Evolutionary conservation across 2,113 vertebrate species (phyloP).

Genomic region (Oreocharis arfaki): DNA sequence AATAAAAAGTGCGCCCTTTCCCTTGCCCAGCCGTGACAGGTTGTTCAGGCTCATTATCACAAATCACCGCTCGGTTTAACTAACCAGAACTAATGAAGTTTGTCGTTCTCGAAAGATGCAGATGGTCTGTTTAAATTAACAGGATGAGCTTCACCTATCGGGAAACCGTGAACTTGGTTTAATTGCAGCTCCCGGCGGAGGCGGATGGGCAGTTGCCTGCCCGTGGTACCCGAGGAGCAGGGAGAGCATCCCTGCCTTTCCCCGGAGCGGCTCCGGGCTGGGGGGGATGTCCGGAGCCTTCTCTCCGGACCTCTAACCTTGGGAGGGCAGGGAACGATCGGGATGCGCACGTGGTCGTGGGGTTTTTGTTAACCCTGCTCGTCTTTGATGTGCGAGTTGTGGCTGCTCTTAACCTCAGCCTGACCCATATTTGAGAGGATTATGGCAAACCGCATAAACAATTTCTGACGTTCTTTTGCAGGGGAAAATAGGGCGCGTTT

Average conservation of each 20-base stretch:
- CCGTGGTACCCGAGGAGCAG: background rate
- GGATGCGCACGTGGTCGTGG: conserved; percentile 11
- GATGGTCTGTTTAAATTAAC: conserved; percentile 71
- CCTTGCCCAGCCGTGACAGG: conserved; percentile 28
- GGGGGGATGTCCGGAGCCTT: background rate
- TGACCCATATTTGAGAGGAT: conserved; percentile 61
- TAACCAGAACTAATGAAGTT: conserved; percentile 77
- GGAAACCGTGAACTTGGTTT: conserved; percentile 56
- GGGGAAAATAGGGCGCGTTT: conserved; percentile 39
- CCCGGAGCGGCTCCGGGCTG: background rate
- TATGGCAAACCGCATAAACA: conserved; percentile 56
- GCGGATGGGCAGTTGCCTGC: conserved; percentile 36
- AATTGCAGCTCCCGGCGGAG: conserved; percentile 11
- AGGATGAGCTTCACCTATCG: conserved; percentile 65
- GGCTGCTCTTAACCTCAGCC: conserved; percentile 64
- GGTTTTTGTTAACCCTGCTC: conserved; percentile 47
- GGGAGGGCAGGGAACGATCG: background rate
- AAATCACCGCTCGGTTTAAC: conserved; percentile 67
- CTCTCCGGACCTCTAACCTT: background rate
- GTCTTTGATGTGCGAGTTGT: conserved; percentile 62
- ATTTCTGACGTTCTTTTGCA: conserved; percentile 55
- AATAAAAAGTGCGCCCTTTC: conserved; percentile 18
- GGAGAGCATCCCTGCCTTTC: background rate
- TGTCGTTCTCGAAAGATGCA: conserved; percentile 73
- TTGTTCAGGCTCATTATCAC: conserved; percentile 64